These are phyloP conservation scores for Eurois occulta DNA, from an alignment of 2,888 invertebrate genomes.

Conservation along the genomic window DNA sequence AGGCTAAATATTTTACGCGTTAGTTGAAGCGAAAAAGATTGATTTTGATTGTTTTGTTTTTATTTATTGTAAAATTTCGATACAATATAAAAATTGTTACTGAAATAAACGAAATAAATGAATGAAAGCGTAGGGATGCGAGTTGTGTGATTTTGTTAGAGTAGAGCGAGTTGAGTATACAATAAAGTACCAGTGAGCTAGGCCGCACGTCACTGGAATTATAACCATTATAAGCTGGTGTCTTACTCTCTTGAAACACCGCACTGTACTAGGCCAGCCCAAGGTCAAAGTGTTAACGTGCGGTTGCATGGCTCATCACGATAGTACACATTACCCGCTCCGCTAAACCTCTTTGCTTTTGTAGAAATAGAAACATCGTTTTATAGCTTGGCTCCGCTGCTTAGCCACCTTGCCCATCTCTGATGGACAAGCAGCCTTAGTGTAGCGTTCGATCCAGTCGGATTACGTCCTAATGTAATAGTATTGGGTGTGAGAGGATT, in stretches of 20 bases:
- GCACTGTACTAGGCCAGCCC: neutral
- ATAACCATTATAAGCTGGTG: neutral
- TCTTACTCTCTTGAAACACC: neutral
- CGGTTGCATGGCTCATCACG: neutral
- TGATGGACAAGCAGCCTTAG: neutral
- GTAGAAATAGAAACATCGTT: neutral
- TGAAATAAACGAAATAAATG: no score
- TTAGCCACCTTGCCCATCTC: neutral
- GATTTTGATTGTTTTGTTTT: no score
- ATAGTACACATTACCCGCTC: neutral
- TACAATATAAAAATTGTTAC: no score
- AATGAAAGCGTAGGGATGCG: neutral
- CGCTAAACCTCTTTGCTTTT: neutral
- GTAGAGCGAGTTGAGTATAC: neutral
- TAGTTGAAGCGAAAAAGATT: neutral
- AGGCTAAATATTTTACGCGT: no score
- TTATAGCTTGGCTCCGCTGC: neutral
- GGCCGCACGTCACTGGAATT: neutral
- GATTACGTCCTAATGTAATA: slow-evolving; percentile 60
- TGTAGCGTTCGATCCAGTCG: slow-evolving; percentile 29
- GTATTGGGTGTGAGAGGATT: slow-evolving; percentile 36
- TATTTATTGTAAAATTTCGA: no score
- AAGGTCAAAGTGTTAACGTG: neutral
- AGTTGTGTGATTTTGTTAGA: neutral
- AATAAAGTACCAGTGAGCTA: neutral